phyloP scores from a whole-genome alignment of 1,140 invertebrate species.

The Nylanderia fulva region DNA sequence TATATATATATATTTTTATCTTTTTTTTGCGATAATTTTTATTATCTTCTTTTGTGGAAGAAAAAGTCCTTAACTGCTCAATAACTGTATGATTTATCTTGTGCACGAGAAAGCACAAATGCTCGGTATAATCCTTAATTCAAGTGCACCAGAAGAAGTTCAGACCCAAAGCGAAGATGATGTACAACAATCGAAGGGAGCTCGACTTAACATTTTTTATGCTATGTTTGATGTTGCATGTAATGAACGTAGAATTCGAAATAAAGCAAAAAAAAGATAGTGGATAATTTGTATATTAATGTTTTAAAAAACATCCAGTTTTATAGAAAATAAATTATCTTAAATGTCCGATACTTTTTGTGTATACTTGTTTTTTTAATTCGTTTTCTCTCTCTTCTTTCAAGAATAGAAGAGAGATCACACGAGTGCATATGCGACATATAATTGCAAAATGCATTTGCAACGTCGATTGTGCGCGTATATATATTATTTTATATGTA shows the following conservation, averaged over 20 bases:
- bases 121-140: slow-evolving; percentile 82
- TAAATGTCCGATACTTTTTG: slow-evolving; percentile 58
- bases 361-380: slow-evolving; percentile 29
- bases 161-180: slow-evolving; percentile 87
- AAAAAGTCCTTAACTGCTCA: slow-evolving; percentile 58
- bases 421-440: not conserved
- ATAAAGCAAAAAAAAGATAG: slow-evolving; percentile 82
- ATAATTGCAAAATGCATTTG: not conserved
- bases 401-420: not conserved
- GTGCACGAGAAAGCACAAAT: slow-evolving; percentile 17
- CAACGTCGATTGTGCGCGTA: not conserved
- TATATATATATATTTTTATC: not conserved
- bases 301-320: slow-evolving; percentile 79
- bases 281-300: slow-evolving; percentile 83
- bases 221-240: slow-evolving; percentile 85
- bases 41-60: not conserved
- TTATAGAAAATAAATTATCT: slow-evolving; percentile 81
- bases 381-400: slow-evolving; percentile 10
- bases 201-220: slow-evolving; percentile 85
- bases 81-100: slow-evolving; percentile 42
- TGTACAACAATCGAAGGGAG: slow-evolving; percentile 80
- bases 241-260: slow-evolving; percentile 84
- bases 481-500: no score
- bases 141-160: slow-evolving; percentile 86
- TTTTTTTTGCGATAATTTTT: not conserved